phyloP scores from a whole-genome alignment of 2,888 invertebrate genomes.

The Heliconius hortense region DNA sequence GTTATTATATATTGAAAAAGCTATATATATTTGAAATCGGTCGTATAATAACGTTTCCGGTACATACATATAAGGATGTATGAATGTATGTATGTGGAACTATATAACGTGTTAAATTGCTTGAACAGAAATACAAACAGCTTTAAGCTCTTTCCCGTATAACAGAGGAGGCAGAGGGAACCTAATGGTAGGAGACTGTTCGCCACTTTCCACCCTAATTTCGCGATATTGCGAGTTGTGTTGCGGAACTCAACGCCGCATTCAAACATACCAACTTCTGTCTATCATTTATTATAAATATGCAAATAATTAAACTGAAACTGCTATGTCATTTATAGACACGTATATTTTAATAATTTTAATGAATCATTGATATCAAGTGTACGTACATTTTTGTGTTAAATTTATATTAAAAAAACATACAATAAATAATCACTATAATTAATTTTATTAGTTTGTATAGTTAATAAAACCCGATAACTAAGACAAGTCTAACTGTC shows the following conservation, averaged over 20 bases:
- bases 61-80: background rate
- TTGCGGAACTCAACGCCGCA: too few relatives aligned
- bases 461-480: too few relatives aligned
- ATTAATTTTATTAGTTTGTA: too few relatives aligned
- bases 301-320: background rate
- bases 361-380: constrained; percentile 15
- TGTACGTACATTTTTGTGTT: too few relatives aligned
- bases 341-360: constrained; percentile 1
- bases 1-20: constrained; percentile 2
- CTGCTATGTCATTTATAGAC: background rate
- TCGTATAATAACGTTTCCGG: constrained; percentile 10
- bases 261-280: background rate
- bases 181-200: background rate
- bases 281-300: background rate
- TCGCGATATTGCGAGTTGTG: background rate
- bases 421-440: too few relatives aligned
- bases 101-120: background rate
- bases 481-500: background rate
- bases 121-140: background rate
- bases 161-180: too few relatives aligned
- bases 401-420: too few relatives aligned
- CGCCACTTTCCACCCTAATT: background rate
- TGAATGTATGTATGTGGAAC: background rate
- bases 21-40: constrained; percentile 4
- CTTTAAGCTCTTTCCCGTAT: background rate